phyloP scores from a whole-genome alignment of 2,797 vertebrate genomes.

The Danio albolineatus region DNA sequence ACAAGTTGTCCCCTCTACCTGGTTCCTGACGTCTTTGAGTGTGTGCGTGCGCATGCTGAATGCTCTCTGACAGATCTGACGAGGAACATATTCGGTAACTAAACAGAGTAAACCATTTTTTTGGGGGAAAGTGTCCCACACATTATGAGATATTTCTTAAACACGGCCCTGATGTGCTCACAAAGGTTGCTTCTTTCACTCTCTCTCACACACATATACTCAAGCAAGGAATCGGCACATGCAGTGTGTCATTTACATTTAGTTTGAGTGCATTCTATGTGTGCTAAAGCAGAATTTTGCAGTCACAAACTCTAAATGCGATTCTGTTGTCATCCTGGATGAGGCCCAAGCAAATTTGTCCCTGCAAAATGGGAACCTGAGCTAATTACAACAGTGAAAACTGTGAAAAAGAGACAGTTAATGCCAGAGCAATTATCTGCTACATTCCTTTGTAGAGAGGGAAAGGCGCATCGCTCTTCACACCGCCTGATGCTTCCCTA shows the following conservation, averaged over 20 bases:
- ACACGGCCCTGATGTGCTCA: conserved; percentile 35
- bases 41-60: conserved; percentile 55
- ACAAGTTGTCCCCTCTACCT: conserved; percentile 81
- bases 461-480: conserved; percentile 56
- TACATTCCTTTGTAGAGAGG: conserved; percentile 63
- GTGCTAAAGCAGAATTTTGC: conserved; percentile 66
- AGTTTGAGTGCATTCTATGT: conserved; percentile 40
- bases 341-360: conserved; percentile 70
- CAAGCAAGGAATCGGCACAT: conserved; percentile 26
- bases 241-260: conserved; percentile 24
- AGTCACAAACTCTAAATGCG: conserved; percentile 63
- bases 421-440: conserved; percentile 71
- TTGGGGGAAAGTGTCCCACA: conserved; percentile 49
- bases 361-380: conserved; percentile 69
- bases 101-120: conserved; percentile 59
- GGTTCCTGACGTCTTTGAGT: conserved; percentile 66
- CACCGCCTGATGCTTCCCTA: conserved; percentile 60
- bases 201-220: conserved; percentile 10
- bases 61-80: conserved; percentile 62
- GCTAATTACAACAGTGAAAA: conserved; percentile 72
- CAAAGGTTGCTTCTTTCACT: conserved; percentile 33
- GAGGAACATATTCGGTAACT: conserved; percentile 65
- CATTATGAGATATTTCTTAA: conserved; percentile 56
- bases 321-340: conserved; percentile 70
- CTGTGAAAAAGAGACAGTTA: conserved; percentile 66